phyloP scores from a whole-genome alignment of 23 tunicate species.

The Styela clava region DNA sequence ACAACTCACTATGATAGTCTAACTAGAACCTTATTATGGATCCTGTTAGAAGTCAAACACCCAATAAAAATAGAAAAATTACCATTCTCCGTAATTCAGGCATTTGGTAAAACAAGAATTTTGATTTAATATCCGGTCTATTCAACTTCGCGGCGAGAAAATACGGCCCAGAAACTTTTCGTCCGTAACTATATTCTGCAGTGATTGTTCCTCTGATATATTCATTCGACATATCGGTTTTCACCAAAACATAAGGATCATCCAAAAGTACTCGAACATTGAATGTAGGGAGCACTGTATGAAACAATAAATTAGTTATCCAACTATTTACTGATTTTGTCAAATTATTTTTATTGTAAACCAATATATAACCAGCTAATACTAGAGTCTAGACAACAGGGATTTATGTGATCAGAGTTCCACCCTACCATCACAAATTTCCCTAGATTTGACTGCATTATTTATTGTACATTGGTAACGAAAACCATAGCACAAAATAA shows the following conservation, averaged over 20 bases:
- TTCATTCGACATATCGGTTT: slow-evolving; percentile 20
- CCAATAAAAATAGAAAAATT: too few relatives aligned
- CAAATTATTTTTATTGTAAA: not conserved
- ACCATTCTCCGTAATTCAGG: not conserved
- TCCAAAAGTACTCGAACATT: slow-evolving; percentile 33
- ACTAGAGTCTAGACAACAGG: not conserved
- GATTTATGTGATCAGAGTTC: too few relatives aligned
- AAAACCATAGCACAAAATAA: too few relatives aligned
- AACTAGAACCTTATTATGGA: too few relatives aligned
- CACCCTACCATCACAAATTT: too few relatives aligned
- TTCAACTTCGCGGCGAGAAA: slow-evolving; percentile 35
- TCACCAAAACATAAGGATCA: slow-evolving; percentile 26
- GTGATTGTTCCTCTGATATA: slow-evolving; percentile 37
- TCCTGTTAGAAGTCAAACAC: too few relatives aligned
- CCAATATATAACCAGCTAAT: not conserved
- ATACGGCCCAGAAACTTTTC: slow-evolving; percentile 32
- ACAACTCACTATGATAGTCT: too few relatives aligned
- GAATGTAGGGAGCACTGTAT: slow-evolving; percentile 49
- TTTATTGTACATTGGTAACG: too few relatives aligned
- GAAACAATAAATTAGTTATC: not conserved
- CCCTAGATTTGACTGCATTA: too few relatives aligned
- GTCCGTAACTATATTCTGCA: slow-evolving; percentile 38
- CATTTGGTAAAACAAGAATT: not conserved
- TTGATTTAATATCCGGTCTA: not conserved
- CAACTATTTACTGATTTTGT: too few relatives aligned